Base-by-base conservation (phyloP, 2,113 vertebrate species). In the Galemys pyrenaicus region DNA sequence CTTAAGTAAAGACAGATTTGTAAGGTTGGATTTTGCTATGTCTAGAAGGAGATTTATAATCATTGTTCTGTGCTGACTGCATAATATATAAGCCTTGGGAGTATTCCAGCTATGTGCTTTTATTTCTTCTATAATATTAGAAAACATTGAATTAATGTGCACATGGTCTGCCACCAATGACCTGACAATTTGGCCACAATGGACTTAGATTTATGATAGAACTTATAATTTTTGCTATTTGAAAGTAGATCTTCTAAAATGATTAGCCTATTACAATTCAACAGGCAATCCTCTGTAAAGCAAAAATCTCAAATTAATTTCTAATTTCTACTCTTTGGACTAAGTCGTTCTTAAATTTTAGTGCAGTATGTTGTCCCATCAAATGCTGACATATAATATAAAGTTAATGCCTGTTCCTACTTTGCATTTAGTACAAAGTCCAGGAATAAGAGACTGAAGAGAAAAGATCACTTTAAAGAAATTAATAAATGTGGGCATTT, bases 21-120 rank as follows among this genome's bases (percentile, higher is more conserved):
- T 79, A 94, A 68, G 81, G 84, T 95, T 46, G 51, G 93, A 64
- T 95, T 94, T 80, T 97, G 20, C 93, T 94, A 24, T 80, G 64
- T 92, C 56, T 96, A 60, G 75, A 92, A 64, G 91, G n/a, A 96
- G 84, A 96, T 98, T 98, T 98, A 95, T 97, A 96, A 89, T 96
- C 64, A 77, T 71, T 83, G 15, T 46, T 96, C 64, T 95, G 24
- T 96, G 39, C 71, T 97, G 65, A 73, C 68, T 95, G 64, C 85
- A 83, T 97, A 95, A 96, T 54, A 26, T 85, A 94, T 96, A 96
- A 97, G 86, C 26, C 41, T 75, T 85, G 87, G 85, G 91, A 96
- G 54, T 96, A 88, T 80, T 81, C 80, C 46, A 54, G 75, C 30
- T 85, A 44, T 8, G 1, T 64, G 70, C 39, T 97, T 97, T 97